Percentiles rank a stretch among this genome's conserved stretches.
These are phyloP conservation scores for Apamea monoglypha DNA, from an alignment of 2,888 invertebrate genomes.

Conservation along the genomic window DNA sequence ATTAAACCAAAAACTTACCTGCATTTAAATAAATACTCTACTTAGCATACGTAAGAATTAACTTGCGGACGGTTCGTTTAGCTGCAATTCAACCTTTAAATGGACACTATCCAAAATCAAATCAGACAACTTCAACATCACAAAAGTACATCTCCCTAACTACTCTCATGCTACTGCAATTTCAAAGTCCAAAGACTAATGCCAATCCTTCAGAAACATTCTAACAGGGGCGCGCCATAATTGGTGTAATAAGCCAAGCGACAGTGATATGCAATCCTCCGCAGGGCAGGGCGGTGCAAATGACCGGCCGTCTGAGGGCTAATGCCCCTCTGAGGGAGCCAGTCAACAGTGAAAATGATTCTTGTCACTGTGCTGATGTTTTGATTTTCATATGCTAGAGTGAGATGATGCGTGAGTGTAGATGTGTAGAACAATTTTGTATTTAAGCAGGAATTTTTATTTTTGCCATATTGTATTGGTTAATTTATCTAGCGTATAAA, in stretches of 20 bases:
- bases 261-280: slow-evolving; percentile 68
- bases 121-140: background rate
- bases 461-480: background rate
- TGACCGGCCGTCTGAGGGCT: slow-evolving; percentile 57
- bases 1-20: background rate
- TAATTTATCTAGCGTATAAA: background rate
- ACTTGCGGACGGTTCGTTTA: too few relatives aligned
- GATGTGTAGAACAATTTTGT: background rate
- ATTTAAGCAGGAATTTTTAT: background rate
- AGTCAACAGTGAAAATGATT: slow-evolving; percentile 63
- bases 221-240: slow-evolving; percentile 55
- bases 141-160: slow-evolving; percentile 23
- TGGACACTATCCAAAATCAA: background rate
- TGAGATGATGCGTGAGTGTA: slow-evolving; percentile 9
- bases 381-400: slow-evolving; percentile 42
- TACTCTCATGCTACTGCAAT: slow-evolving; percentile 8
- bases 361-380: slow-evolving; percentile 48
- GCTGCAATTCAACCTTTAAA: background rate
- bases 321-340: slow-evolving; percentile 55
- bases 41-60: background rate
- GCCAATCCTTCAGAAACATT: slow-evolving; percentile 49
- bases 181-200: slow-evolving; percentile 52
- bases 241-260: slow-evolving; percentile 66
- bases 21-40: background rate
- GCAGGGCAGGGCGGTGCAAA: slow-evolving; percentile 58